Conservation (phyloP, 1,140 invertebrate species). For the Lysiphlebus fabarum region DNA sequence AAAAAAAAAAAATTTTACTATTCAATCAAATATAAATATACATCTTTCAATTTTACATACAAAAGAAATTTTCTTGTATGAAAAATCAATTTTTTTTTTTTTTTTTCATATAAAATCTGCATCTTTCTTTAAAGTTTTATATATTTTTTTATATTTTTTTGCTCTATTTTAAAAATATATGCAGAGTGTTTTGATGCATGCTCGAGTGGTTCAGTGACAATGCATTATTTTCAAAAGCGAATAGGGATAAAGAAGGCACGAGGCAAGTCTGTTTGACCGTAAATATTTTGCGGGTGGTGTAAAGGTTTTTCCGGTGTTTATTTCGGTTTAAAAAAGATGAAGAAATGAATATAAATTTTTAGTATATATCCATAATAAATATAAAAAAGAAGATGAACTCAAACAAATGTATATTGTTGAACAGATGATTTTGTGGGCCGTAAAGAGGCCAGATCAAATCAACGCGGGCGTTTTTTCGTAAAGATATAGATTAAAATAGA, state of each 20-base stretch:
- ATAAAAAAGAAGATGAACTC: conserved; percentile 14
- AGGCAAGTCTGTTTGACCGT: conserved; percentile 24
- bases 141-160: conserved; percentile 1
- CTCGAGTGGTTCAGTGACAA: conserved; percentile 32
- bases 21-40: no score
- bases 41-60: no score
- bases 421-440: no score
- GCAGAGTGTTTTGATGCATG: conserved; percentile 31
- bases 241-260: conserved; percentile 4
- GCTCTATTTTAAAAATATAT: conserved; percentile 28
- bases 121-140: neutral
- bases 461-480: conserved; percentile 15
- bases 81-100: neutral
- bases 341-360: conserved; percentile 8
- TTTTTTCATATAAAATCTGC: conserved; percentile 1
- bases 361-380: neutral
- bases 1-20: no score
- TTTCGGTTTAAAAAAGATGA: neutral
- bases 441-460: conserved; percentile 9
- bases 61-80: no score
- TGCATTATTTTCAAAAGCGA: conserved; percentile 2
- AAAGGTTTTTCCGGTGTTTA: conserved; percentile 12
- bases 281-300: conserved; percentile 5
- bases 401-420: no score
- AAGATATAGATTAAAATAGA: conserved; percentile 23